A percentile compares a stretch with the other conserved stretches of the same genome.
Conservation (phyloP, 53 echinoderm and acorn worm species). For the Holothuria leucospilota region DNA sequence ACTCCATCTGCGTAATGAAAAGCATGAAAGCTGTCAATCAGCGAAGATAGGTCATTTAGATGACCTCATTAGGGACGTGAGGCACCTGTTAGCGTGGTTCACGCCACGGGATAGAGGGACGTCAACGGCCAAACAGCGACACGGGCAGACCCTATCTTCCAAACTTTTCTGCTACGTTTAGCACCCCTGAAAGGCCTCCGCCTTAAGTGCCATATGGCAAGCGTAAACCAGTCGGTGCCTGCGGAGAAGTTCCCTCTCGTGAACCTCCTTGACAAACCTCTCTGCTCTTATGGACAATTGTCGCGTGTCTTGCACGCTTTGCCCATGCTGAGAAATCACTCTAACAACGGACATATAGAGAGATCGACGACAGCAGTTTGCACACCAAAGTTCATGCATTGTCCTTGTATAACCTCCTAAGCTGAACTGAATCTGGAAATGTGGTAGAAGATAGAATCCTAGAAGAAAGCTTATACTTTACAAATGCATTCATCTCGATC, state of each 20-base stretch:
- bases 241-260: background rate
- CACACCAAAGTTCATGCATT: no score
- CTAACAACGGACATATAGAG: background rate
- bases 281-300: slow-evolving; percentile 1
- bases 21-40: slow-evolving; percentile 7
- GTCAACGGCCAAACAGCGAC: background rate
- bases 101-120: slow-evolving; percentile 13
- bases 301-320: slow-evolving; percentile 38
- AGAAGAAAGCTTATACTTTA: no score
- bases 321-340: background rate
- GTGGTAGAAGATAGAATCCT: no score
- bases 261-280: slow-evolving; percentile 21
- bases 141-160: background rate
- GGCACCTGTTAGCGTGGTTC: slow-evolving; percentile 35
- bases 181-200: slow-evolving; percentile 20
- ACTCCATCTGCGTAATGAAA: no score
- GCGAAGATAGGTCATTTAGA: background rate
- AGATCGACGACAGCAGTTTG: background rate
- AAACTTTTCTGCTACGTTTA: slow-evolving; percentile 16
- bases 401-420: no score
- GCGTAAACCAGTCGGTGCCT: background rate
- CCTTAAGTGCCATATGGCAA: slow-evolving; percentile 24
- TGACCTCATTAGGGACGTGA: slow-evolving; percentile 18
- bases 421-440: no score
- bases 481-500: no score